phyloP scores from a whole-genome alignment of 2,113 vertebrate genomes.

The Potamarius usumacintae region DNA sequence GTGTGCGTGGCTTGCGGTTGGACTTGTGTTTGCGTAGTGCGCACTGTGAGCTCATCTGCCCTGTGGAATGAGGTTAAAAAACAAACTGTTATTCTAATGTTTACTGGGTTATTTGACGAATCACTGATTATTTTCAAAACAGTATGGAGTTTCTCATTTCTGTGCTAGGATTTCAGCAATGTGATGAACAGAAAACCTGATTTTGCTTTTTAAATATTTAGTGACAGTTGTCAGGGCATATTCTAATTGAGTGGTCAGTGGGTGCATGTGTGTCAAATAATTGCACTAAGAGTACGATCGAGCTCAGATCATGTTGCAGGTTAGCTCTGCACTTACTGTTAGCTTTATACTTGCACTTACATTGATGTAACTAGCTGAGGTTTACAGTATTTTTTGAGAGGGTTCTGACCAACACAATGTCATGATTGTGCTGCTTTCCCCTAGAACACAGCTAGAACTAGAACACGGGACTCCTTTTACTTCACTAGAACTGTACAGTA shows the following conservation, averaged over 20 bases:
- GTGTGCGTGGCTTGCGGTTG: constrained; percentile 77
- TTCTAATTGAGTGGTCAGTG: too few relatives aligned
- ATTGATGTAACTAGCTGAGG: background rate
- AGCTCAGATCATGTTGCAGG: background rate
- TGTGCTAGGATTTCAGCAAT: background rate
- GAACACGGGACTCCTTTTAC: background rate
- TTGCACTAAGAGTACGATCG: background rate
- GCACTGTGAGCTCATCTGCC: constrained; percentile 59
- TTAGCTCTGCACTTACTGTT: background rate
- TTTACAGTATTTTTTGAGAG: background rate
- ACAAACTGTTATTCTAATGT: background rate
- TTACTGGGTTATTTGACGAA: background rate
- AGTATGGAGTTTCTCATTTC: background rate
- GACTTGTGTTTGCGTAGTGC: constrained; percentile 75
- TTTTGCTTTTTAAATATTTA: background rate
- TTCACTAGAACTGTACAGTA: background rate
- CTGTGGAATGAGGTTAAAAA: constrained; percentile 46
- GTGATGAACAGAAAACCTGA: background rate
- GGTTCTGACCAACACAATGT: background rate
- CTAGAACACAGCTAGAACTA: background rate
- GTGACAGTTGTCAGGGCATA: too few relatives aligned
- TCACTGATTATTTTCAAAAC: background rate
- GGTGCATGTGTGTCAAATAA: background rate
- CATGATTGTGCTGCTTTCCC: background rate
- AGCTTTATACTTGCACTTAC: background rate